These are phyloP conservation scores for Philopotamus ludificatus DNA, from an alignment of 1,140 invertebrate species.

Conservation along the genomic window DNA sequence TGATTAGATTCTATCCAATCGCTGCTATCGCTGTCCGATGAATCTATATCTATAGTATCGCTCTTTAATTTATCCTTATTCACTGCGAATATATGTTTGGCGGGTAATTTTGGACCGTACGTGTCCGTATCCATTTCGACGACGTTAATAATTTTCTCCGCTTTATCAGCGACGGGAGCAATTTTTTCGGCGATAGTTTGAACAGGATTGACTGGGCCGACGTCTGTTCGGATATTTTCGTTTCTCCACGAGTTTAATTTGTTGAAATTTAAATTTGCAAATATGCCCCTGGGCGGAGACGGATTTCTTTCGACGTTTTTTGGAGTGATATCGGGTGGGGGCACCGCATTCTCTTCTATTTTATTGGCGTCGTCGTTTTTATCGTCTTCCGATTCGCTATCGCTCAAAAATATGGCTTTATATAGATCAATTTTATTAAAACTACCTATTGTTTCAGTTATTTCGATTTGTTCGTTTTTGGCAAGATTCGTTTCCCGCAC, in stretches of 20 bases:
- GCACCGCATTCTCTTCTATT: constrained; percentile 19
- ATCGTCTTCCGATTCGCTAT: constrained; percentile 58
- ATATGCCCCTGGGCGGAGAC: constrained; percentile 71
- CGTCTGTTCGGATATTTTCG: constrained; percentile 17
- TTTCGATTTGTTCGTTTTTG: constrained; percentile 39
- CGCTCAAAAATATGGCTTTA: constrained; percentile 66
- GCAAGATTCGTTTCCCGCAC: constrained; percentile 6
- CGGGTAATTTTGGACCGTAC: constrained; percentile 61
- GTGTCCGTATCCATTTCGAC: constrained; percentile 43
- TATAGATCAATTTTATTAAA: constrained; percentile 65
- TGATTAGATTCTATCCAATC: constrained; percentile 52
- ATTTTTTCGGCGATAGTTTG: constrained; percentile 32
- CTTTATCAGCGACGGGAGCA: constrained; percentile 33
- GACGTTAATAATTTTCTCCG: too few relatives aligned
- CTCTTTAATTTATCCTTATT: constrained; percentile 40
- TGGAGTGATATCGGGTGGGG: constrained; percentile 8
- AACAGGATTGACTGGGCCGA: constrained; percentile 12
- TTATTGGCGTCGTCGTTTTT: constrained; percentile 43
- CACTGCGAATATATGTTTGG: constrained; percentile 45
- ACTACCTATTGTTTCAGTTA: constrained; percentile 52
- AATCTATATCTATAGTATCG: constrained; percentile 36
- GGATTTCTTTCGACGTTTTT: constrained; percentile 61
- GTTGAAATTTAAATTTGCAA: constrained; percentile 71
- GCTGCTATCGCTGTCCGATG: constrained; percentile 45
- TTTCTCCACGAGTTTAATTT: constrained; percentile 56